Conservation (phyloP, 1,140 invertebrate genomes). For the Sarcophaga bullata region DNA sequence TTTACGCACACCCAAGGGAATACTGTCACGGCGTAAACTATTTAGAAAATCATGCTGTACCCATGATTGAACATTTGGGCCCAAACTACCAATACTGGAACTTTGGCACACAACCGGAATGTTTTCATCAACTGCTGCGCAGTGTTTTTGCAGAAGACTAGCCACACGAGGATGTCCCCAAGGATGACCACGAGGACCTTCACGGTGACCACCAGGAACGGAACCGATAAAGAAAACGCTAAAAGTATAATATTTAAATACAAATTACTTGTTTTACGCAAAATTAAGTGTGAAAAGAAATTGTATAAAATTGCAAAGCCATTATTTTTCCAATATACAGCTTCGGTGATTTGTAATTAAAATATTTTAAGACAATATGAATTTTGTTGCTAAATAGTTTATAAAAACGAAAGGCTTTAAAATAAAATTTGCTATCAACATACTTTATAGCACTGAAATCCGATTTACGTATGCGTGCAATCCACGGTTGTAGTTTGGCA, state of each 20-base stretch:
- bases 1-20: conserved; percentile 53
- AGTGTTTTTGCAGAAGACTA: conserved; percentile 74
- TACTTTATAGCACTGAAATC: conserved; percentile 87
- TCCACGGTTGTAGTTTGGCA: conserved; percentile 76
- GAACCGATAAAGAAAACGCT: conserved; percentile 89
- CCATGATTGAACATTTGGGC: conserved; percentile 77
- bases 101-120: conserved; percentile 78
- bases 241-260: conserved; percentile 4
- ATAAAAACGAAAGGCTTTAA: too few relatives aligned
- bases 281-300: background rate
- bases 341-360: too few relatives aligned
- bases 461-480: conserved; percentile 75
- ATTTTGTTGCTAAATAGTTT: too few relatives aligned
- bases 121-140: conserved; percentile 68
- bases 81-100: conserved; percentile 90
- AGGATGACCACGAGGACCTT: conserved; percentile 64
- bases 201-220: conserved; percentile 81
- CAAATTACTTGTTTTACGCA: background rate
- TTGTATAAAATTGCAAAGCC: too few relatives aligned
- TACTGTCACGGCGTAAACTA: conserved; percentile 70
- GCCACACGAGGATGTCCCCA: conserved; percentile 82
- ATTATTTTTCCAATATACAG: too few relatives aligned
- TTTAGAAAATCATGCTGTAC: conserved; percentile 73
- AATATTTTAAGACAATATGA: too few relatives aligned
- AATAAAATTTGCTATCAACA: conserved; percentile 49